Evolutionary conservation across 2,888 invertebrate genomes (phyloP), one percentile per base, ranked within the genome.

Genomic region (Syrista parreyssii): DNA sequence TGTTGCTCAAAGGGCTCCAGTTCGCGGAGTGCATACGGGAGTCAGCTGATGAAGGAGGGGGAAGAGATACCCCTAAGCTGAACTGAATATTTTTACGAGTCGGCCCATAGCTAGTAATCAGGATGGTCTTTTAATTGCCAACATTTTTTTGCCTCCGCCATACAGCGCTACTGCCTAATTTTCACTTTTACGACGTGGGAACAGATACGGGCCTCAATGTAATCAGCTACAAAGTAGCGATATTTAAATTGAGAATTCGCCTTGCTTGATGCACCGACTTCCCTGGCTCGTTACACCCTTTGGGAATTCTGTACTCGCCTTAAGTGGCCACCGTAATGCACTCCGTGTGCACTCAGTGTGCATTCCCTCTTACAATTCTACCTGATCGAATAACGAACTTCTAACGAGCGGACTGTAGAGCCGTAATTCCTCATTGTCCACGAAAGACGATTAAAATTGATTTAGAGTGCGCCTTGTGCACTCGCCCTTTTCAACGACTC

Each of bases 41-140:
- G 55, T 55, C 55, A 77, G 74, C 75, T 55, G 40, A 32, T 40
- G 68, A 68, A 35, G 78, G 72, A 76, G 76, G 74, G 40, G 68
- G 75, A 68, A 40, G 68, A 75, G 78, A 76, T 76, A 68, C 75
- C 73, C 68, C 74, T 73, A 35, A 74, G 74, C 79, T 35, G 74
- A 71, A n/a, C 76, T 73, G 32, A 68, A 78, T 77, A 81, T 82
- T 84, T 84, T 83, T 83, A 79, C 75, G 81, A 81, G 79, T 79
- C 82, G 72, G 79, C 80, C 79, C 79, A 81, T 76, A 73, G 32
- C 74, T 76, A 76, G 86, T 88, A 88, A 88, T 88, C 88, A 88
- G 88, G 80, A 81, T 78, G 85, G 82, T 76, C 55, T 88, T 88
- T 88, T 88, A 88, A 88, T 88, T 88, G 87, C 88, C 83, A 79